phyloP scores from a whole-genome alignment of 53 echinoderm and acorn worm species.

The Stichopus horrens region DNA sequence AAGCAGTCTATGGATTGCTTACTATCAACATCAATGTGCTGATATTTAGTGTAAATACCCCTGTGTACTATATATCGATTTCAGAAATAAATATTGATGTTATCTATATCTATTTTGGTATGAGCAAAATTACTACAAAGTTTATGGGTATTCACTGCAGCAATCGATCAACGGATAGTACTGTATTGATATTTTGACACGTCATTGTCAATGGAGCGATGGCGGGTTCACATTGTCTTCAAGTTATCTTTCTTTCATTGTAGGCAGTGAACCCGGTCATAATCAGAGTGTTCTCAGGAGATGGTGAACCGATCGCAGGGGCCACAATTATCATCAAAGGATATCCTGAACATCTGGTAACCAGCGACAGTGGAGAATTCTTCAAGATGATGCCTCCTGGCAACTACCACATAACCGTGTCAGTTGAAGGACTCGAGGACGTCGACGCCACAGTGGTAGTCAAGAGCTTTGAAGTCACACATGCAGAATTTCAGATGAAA shows the following conservation, averaged over 20 bases:
- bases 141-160: no score
- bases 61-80: no score
- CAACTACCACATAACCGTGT: constrained; percentile 64
- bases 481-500: background rate
- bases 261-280: constrained; percentile 77
- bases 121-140: no score
- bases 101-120: no score
- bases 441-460: background rate
- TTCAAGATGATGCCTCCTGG: constrained; percentile 74
- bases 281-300: constrained; percentile 61
- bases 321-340: constrained; percentile 64
- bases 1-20: no score
- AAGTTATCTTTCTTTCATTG: background rate
- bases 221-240: background rate
- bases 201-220: no score
- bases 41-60: no score
- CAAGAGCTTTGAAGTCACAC: constrained; percentile 35
- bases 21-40: no score
- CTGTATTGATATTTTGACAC: no score
- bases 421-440: constrained; percentile 55
- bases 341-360: constrained; percentile 43
- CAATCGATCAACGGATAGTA: no score
- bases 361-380: constrained; percentile 73
- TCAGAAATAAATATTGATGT: no score
- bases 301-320: constrained; percentile 61